Conservation (phyloP, 2,113 vertebrate genomes). For the Saguinus imperator region DNA sequence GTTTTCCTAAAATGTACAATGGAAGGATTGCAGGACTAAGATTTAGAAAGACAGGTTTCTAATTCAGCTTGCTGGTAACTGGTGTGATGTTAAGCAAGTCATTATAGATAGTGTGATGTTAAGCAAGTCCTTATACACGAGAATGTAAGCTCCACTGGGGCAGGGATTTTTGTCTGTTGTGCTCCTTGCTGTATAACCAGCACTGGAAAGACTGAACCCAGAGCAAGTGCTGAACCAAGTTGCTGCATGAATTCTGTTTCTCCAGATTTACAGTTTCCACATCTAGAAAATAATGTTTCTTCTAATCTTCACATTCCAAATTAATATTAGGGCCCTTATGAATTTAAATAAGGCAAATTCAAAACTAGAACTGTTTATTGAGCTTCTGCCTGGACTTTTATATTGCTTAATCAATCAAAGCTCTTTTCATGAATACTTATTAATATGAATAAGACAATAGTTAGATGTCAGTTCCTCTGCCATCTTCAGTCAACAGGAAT, state of each 20-base stretch:
- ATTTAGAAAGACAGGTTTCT: not conserved
- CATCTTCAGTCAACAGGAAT: not conserved
- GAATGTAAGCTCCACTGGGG: not conserved
- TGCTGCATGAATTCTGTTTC: not conserved
- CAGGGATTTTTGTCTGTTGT: not conserved
- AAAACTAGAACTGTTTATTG: not conserved
- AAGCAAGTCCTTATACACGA: not conserved
- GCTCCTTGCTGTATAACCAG: not conserved
- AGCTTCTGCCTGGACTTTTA: not conserved
- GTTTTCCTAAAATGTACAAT: not conserved
- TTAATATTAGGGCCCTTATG: not conserved
- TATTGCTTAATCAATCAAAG: not conserved
- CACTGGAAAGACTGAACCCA: not conserved
- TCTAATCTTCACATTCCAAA: not conserved
- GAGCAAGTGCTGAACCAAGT: not conserved
- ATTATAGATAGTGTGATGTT: rapidly evolving
- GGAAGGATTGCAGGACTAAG: not conserved
- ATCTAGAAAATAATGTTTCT: not conserved
- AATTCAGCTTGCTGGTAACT: not conserved
- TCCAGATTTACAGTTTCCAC: not conserved
- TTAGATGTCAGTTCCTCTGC: not conserved
- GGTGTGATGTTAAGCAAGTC: not conserved
- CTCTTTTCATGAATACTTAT: not conserved
- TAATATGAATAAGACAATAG: not conserved
- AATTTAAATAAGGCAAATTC: not conserved